Evolutionary conservation across 2,113 vertebrate species (phyloP).

Genomic region (Cryptomyrus ogoouensis): DNA sequence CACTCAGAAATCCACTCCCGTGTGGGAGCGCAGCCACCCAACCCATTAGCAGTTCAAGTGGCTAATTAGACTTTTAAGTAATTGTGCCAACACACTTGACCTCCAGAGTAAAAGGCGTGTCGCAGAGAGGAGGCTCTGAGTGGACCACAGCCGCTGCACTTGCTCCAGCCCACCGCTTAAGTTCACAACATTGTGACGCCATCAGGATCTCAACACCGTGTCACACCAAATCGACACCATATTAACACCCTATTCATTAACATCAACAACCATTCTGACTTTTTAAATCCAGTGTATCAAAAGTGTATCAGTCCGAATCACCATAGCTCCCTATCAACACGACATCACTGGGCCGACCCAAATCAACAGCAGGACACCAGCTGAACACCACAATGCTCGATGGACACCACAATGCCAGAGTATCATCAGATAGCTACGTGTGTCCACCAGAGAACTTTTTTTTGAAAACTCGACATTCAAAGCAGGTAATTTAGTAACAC

Average conservation of each 20-base stretch:
- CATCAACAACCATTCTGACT: background rate
- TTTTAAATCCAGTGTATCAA: background rate
- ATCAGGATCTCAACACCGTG: background rate
- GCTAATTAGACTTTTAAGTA: conserved; percentile 26
- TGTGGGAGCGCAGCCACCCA: background rate
- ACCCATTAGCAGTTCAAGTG: conserved; percentile 21
- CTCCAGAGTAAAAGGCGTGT: conserved; percentile 21
- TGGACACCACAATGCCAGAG: background rate
- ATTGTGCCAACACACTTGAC: conserved; percentile 17
- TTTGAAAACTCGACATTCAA: background rate
- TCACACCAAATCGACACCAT: background rate
- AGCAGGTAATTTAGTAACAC: background rate
- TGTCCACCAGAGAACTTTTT: background rate
- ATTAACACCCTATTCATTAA: background rate
- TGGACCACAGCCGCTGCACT: background rate
- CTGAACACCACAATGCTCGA: background rate
- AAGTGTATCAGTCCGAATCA: background rate
- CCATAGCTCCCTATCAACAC: background rate
- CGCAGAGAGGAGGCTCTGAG: background rate
- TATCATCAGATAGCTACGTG: background rate
- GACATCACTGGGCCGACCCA: background rate
- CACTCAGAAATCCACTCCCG: background rate
- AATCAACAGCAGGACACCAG: background rate
- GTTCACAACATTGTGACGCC: background rate
- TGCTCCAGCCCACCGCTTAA: background rate